Conservation (phyloP, 2,113 vertebrate species). For the Protomyctophum bolini region DNA sequence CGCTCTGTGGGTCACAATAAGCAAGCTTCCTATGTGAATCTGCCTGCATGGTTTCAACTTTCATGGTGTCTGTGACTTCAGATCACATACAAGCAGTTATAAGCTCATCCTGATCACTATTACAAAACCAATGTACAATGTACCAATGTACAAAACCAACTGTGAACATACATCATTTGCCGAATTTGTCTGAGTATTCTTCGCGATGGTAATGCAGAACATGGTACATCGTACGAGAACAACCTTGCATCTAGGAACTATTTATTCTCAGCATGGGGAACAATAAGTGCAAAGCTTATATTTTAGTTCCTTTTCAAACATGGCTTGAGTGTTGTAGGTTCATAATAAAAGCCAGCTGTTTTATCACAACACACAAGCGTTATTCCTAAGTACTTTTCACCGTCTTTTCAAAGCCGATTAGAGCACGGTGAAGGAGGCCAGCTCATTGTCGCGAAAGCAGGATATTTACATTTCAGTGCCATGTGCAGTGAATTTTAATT, state of each 20-base stretch:
- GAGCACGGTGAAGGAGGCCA: constrained; percentile 59
- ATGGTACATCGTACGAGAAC: not conserved
- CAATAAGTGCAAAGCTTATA: constrained; percentile 51
- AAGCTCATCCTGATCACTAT: not conserved
- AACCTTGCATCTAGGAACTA: constrained; percentile 11
- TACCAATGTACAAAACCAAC: constrained; percentile 11
- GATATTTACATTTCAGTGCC: constrained; percentile 73
- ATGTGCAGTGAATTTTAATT: constrained; percentile 67
- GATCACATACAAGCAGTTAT: constrained; percentile 1
- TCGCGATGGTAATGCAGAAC: constrained; percentile 7
- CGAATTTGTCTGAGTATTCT: constrained; percentile 1
- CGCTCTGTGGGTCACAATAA: constrained; percentile 10
- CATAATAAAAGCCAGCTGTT: constrained; percentile 71
- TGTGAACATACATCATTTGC: constrained; percentile 21
- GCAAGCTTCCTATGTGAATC: not conserved
- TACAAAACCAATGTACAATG: constrained; percentile 21
- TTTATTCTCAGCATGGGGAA: constrained; percentile 37
- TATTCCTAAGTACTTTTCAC: constrained; percentile 66
- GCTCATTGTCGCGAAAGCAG: constrained; percentile 64
- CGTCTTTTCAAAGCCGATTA: constrained; percentile 72
- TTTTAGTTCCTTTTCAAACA: constrained; percentile 61
- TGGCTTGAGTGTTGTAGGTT: constrained; percentile 64
- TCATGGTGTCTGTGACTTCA: not conserved
- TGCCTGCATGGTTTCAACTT: no score
- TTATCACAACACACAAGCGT: constrained; percentile 69